These are phyloP conservation scores for Eupithecia dodoneata DNA, from an alignment of 2,888 invertebrate genomes.

Conservation along the genomic window DNA sequence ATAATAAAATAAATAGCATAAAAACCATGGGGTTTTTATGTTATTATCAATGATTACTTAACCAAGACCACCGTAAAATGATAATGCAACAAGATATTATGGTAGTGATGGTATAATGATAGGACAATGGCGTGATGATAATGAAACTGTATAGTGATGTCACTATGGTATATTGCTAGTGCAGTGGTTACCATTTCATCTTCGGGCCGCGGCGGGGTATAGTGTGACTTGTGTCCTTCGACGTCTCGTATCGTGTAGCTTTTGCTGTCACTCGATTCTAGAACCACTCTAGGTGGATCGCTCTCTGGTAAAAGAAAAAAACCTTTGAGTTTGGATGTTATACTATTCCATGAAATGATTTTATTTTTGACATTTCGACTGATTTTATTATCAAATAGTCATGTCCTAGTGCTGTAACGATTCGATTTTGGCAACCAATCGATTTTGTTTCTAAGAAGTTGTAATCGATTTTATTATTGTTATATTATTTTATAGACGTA, in stretches of 20 bases:
- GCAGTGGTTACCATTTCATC: conserved; percentile 56
- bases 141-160: neutral
- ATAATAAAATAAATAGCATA: no score
- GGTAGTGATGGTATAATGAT: neutral
- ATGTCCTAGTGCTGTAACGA: no score
- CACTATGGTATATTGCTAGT: neutral
- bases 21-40: no score
- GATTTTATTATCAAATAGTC: no score
- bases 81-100: neutral
- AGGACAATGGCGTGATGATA: neutral
- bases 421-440: no score
- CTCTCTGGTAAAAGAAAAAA: conserved; percentile 54
- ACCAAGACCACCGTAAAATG: neutral
- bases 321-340: neutral
- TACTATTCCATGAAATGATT: no score
- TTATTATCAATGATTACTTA: no score
- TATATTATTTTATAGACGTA: no score
- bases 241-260: conserved; percentile 71
- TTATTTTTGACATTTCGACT: no score
- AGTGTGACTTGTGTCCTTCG: conserved; percentile 56
- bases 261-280: conserved; percentile 76
- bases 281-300: conserved; percentile 75
- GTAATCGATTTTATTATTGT: no score
- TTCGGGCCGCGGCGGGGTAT: conserved; percentile 56
- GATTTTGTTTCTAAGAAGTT: no score